Conservation (phyloP, 2,888 invertebrate genomes). For the Phlogophora meticulosa region DNA sequence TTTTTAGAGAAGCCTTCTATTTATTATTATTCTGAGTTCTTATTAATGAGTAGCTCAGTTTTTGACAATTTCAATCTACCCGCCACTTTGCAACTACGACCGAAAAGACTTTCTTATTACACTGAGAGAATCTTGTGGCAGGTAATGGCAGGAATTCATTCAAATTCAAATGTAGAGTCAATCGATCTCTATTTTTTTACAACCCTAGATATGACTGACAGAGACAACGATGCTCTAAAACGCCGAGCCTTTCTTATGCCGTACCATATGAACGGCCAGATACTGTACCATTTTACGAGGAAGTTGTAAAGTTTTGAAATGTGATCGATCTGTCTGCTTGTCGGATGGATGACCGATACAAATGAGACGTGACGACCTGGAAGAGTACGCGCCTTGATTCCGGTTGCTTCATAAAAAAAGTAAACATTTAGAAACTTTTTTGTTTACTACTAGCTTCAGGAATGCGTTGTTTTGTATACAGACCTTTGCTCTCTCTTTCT, state of each 20-base stretch:
- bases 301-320: conserved; percentile 53
- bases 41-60: too few species aligned
- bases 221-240: background rate
- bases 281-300: conserved; percentile 52
- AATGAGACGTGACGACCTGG: conserved; percentile 57
- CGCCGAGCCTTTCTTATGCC: background rate
- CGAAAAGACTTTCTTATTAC: too few species aligned
- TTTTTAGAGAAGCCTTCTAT: too few species aligned
- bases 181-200: too few species aligned
- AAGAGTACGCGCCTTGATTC: conserved; percentile 45
- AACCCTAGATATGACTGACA: too few species aligned
- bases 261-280: background rate
- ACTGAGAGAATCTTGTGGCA: too few species aligned
- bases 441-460: conserved; percentile 4
- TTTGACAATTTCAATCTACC: too few species aligned
- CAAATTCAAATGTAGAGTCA: too few species aligned
- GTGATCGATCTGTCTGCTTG: conserved; percentile 41
- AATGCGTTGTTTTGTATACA: conserved; percentile 31
- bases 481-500: conserved; percentile 11
- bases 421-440: conserved; percentile 18
- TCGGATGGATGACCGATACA: conserved; percentile 51
- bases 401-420: conserved; percentile 46
- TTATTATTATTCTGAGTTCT: too few species aligned
- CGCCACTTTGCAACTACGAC: too few species aligned
- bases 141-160: too few species aligned